A percentile compares a stretch with the other conserved stretches of the same genome.
phyloP scores from a whole-genome alignment of 1,140 invertebrate genomes.

The Phymastichus coffea region DNA sequence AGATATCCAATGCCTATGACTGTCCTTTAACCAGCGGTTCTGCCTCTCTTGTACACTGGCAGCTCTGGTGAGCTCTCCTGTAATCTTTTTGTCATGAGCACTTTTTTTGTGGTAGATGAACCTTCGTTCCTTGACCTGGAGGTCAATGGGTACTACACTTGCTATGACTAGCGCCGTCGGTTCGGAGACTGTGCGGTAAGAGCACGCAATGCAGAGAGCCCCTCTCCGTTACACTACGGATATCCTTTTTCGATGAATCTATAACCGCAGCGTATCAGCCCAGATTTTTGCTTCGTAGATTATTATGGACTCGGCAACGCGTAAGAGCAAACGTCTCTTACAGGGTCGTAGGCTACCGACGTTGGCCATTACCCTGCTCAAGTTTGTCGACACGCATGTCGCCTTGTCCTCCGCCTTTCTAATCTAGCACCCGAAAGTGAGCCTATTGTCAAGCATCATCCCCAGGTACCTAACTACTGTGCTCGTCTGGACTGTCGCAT shows the following conservation, averaged over 20 bases:
- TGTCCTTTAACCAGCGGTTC: slow-evolving; percentile 3
- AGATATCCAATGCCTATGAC: slow-evolving; percentile 24
- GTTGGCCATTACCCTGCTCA: no score
- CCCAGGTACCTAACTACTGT: no score
- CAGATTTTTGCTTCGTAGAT: slow-evolving; percentile 31
- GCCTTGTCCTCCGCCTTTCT: no score
- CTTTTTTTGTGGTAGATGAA: background rate
- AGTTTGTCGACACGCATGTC: no score
- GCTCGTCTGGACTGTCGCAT: no score
- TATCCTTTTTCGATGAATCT: slow-evolving; percentile 24
- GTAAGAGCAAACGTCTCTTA: background rate
- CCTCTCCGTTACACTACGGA: slow-evolving; percentile 24
- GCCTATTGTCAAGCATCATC: no score
- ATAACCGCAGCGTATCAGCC: slow-evolving; percentile 8
- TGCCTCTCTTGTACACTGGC: no score
- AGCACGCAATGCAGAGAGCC: slow-evolving; percentile 19
- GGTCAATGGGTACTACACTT: background rate
- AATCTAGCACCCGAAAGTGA: no score
- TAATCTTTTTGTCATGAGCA: background rate
- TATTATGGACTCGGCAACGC: slow-evolving; percentile 17
- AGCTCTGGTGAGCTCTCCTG: background rate
- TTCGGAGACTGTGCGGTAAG: slow-evolving; percentile 31
- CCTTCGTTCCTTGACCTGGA: slow-evolving; percentile 1
- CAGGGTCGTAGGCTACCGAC: no score
- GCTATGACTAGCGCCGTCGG: slow-evolving; percentile 18